phyloP scores from a whole-genome alignment of 2,113 vertebrate species.

The Pygoscelis adeliae region DNA sequence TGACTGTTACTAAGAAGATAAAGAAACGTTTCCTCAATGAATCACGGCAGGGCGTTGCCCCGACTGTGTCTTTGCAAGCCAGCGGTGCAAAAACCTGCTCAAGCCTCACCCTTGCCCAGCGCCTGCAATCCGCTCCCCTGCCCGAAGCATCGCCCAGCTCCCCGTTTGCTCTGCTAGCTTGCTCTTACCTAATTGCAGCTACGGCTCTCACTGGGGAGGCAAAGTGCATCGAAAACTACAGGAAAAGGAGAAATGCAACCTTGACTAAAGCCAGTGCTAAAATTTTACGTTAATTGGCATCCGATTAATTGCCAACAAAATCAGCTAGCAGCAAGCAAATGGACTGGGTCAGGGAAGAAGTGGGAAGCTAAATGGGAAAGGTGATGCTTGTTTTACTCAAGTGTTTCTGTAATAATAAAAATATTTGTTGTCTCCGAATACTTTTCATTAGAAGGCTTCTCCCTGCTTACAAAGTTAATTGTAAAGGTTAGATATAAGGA shows the following conservation, averaged over 20 bases:
- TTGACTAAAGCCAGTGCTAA: not conserved
- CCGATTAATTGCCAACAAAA: not conserved
- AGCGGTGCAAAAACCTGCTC: not conserved
- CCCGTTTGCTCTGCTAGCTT: not conserved
- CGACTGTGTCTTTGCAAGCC: not conserved
- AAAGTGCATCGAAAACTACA: not conserved
- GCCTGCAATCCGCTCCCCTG: not conserved
- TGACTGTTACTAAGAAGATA: not conserved
- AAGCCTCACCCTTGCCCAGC: not conserved
- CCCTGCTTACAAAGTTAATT: not conserved
- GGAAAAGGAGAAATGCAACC: not conserved
- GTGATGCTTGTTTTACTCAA: accelerated
- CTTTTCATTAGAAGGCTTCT: not conserved
- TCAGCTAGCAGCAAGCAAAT: not conserved
- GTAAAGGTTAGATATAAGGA: too few relatives aligned
- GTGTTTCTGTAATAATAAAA: not conserved
- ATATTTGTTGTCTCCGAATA: not conserved
- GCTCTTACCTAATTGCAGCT: not conserved
- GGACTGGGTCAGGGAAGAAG: not conserved
- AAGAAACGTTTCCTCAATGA: constrained; percentile 29
- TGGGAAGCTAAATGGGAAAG: accelerated
- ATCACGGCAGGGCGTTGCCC: not conserved
- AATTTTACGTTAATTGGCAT: not conserved
- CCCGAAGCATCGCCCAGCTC: not conserved
- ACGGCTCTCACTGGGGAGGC: accelerated